Base-by-base conservation (phyloP, 2,113 vertebrate genomes). In the Marmota flaviventris region DNA sequence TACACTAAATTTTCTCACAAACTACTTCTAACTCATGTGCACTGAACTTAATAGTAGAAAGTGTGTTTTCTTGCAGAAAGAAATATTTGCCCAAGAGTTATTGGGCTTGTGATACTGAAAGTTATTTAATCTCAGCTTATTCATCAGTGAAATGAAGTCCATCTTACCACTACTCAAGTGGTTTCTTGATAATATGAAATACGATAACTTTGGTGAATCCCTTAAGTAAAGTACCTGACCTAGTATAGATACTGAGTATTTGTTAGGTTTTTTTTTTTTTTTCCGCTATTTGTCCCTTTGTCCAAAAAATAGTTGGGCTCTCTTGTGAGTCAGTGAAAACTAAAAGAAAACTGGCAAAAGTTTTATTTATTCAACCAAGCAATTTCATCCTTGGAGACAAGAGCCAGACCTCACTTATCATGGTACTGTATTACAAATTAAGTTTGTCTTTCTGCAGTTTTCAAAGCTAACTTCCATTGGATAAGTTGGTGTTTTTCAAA, bases 1-100 rank as follows among this genome's bases (percentile, higher is more conserved):
- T 84, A 72, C 63, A 42, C 51, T 91, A 4, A 25, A 2, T 67
- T 58, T 84, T 86, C 14, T 61, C n/a, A 81, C 65, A 37, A 81
- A 70, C 63, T 91, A 91, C 45, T 93, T 84, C n/a, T 81, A 89
- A 75, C 25, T 72, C 25, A 82, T 72, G 24, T 86, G 27, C 27
- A 83, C 45, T 85, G 45, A 88, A 73, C 29, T 79, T 89, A n/a
- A 73, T 39, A 86, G 39, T 58, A 79, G 5, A 69, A 13, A 61
- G 7, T 51, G 22, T 1, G 53, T 53, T 34, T 88, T 87, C 12
- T 7, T 24, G 34, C 22, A 4, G 4, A n/a, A n/a, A 90, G 45
- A 79, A 67, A 67, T 42, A 83, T 0, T 73, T 91, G 72, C 8
- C 22, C 24, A 48, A 61, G 37, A 58, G 75, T 42, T 48, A 75